These are phyloP conservation scores for Scaptomyza caliginosa DNA, from an alignment of 2,888 invertebrate species.

Conservation along the genomic window DNA sequence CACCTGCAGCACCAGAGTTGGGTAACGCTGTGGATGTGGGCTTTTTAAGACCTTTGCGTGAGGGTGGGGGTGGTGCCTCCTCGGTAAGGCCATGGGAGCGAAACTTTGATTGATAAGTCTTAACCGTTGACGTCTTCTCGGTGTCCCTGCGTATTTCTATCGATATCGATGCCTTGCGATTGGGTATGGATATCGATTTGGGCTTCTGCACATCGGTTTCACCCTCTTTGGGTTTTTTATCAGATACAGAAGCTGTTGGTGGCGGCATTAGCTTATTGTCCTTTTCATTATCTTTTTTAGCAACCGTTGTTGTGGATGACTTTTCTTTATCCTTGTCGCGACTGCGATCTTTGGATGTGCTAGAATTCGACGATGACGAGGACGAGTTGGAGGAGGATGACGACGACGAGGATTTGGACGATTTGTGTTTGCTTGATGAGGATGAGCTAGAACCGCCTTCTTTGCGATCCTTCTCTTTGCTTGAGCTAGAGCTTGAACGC, in stretches of 20 bases:
- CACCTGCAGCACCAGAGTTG: slow-evolving; percentile 53
- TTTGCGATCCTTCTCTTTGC: slow-evolving; percentile 82
- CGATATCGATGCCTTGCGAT: slow-evolving; percentile 89
- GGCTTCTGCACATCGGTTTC: slow-evolving; percentile 65
- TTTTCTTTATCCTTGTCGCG: slow-evolving; percentile 83
- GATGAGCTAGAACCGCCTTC: slow-evolving; percentile 70
- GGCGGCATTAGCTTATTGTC: slow-evolving; percentile 88
- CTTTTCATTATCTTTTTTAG: slow-evolving; percentile 86
- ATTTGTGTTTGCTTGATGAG: slow-evolving; percentile 74
- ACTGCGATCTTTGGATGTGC: slow-evolving; percentile 85
- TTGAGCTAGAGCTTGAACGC: slow-evolving; percentile 81
- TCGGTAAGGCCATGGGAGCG: slow-evolving; percentile 95
- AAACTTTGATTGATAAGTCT: slow-evolving; percentile 95
- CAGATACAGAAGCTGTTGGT: slow-evolving; percentile 85
- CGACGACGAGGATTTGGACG: slow-evolving; percentile 69
- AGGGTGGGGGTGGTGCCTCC: slow-evolving; percentile 93
- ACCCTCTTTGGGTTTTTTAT: slow-evolving; percentile 87
- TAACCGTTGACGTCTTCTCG: slow-evolving; percentile 93
- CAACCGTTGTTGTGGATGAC: slow-evolving; percentile 23
- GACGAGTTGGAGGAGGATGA: slow-evolving; percentile 74
- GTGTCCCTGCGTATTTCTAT: slow-evolving; percentile 91
- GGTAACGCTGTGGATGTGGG: slow-evolving; percentile 83
- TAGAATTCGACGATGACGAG: slow-evolving; percentile 69
- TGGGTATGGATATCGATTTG: slow-evolving; percentile 83
- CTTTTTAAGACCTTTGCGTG: slow-evolving; percentile 88